Evolutionary conservation across 2,113 vertebrate species (phyloP), one percentile per base, ranked within the genome.

Genomic region (Dendrocopos noguchii): DNA sequence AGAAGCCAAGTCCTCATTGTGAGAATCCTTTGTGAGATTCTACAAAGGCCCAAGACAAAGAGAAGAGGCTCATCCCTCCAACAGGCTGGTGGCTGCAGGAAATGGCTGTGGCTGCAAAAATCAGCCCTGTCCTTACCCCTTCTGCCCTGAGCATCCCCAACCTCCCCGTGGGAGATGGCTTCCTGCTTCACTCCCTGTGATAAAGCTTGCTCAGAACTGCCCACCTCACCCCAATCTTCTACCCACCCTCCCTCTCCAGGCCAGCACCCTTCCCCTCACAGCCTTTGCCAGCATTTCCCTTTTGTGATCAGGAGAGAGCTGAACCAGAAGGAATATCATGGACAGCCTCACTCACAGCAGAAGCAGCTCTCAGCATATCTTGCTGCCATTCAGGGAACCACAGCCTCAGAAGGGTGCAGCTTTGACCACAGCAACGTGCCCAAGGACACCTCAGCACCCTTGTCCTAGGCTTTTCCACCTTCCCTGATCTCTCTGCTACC

Each of bases 41-140:
- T 52, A n/a, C 28, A 86, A 65, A 73, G 50, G 12, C 29, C 6
- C 7, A 18, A n/a, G 34, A 28, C 21, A 84, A 81, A 76, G 75
- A 78, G 34, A 57, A 73, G 34, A n/a, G 55, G 52, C 44, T 94
- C 92, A 61, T 53, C 80, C 80, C 53, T 91, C 56, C n/a, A n/a
- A n/a, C n/a, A n/a, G n/a, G n/a, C n/a, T n/a, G n/a, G n/a, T n/a
- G n/a, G n/a, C n/a, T 75, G 63, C 75, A 70, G 71, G 67, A 63
- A 46, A 28, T 0, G 1, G 27, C 31, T 14, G 10, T 13, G 42
- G 44, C 2, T 52, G 53, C 39, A 50, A 34, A 78, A 56, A 55
- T 52, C 76, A 44, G 44, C 7, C 57, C 87, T 76, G 61, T 36
- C 66, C 72, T 34, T 24, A 16, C 25, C 42, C 47, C 68, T 42